Conservation (phyloP, 2,113 vertebrate genomes). For the Sula dactylatra region DNA sequence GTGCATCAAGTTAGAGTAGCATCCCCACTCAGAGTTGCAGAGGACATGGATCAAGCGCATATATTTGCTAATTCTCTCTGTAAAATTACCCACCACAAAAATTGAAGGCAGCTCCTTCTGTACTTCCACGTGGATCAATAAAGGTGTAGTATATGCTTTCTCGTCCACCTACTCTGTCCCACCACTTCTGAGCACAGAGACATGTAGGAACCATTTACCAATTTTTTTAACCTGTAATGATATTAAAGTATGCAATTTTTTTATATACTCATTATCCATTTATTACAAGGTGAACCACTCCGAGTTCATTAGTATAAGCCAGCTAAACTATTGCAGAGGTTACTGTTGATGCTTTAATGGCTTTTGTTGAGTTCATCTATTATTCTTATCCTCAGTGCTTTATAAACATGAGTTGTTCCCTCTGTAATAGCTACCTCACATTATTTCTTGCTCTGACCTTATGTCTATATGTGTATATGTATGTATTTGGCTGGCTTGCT, state of each 20-base stretch:
- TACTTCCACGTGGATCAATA: background rate
- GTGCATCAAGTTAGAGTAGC: background rate
- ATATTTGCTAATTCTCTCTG: background rate
- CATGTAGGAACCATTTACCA: constrained; percentile 33
- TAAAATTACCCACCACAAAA: background rate
- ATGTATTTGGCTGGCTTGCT: constrained; percentile 5
- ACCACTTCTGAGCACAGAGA: background rate
- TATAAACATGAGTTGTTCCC: background rate
- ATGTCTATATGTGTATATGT: background rate
- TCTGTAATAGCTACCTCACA: background rate
- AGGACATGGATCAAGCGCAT: background rate
- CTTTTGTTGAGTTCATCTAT: constrained; percentile 34
- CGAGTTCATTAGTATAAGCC: background rate
- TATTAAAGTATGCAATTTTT: constrained; percentile 32
- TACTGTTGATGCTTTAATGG: constrained; percentile 35
- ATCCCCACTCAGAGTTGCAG: background rate
- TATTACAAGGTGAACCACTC: constrained; percentile 12
- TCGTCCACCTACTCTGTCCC: background rate
- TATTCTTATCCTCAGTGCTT: background rate
- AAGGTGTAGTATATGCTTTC: background rate
- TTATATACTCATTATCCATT: constrained; percentile 27
- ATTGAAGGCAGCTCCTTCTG: background rate
- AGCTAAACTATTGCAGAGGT: background rate
- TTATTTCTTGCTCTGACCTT: background rate
- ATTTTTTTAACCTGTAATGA: background rate